Percentiles rank a stretch among this genome's conserved stretches.
These are phyloP conservation scores for Ambastaia sidthimunki DNA, from an alignment of 2,797 vertebrate genomes.

Conservation along the genomic window DNA sequence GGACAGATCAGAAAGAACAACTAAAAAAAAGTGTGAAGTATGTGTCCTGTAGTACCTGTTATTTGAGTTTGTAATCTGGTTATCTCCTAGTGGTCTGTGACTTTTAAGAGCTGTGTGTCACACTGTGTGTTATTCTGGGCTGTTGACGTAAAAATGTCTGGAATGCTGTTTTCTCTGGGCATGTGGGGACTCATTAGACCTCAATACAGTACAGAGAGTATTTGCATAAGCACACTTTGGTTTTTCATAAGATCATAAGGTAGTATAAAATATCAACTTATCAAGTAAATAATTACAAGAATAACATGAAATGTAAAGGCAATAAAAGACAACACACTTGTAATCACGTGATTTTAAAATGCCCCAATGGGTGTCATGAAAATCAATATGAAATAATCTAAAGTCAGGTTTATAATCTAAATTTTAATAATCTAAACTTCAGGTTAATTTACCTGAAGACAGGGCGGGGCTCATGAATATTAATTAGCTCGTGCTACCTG, in stretches of 20 bases:
- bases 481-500: not conserved
- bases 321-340: not conserved
- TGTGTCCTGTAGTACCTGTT: not conserved
- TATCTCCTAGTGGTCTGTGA: not conserved
- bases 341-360: too few relatives aligned
- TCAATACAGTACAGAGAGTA: not conserved
- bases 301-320: not conserved
- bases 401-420: too few relatives aligned
- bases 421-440: not conserved
- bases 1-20: not conserved
- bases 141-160: not conserved
- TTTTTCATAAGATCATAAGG: too few relatives aligned
- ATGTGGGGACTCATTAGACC: slow-evolving; percentile 10
- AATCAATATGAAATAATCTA: not conserved
- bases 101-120: not conserved
- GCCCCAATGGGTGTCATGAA: not conserved
- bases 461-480: slow-evolving; percentile 10
- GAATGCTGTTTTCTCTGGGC: not conserved
- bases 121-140: too few relatives aligned
- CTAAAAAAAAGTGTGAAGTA: not conserved
- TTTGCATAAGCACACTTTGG: too few relatives aligned
- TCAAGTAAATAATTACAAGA: too few relatives aligned
- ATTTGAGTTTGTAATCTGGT: slow-evolving; percentile 1
- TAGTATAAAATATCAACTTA: too few relatives aligned
- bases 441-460: not conserved